Base-by-base conservation (phyloP, 1,140 invertebrate species). In the Drosophila insularis region DNA sequence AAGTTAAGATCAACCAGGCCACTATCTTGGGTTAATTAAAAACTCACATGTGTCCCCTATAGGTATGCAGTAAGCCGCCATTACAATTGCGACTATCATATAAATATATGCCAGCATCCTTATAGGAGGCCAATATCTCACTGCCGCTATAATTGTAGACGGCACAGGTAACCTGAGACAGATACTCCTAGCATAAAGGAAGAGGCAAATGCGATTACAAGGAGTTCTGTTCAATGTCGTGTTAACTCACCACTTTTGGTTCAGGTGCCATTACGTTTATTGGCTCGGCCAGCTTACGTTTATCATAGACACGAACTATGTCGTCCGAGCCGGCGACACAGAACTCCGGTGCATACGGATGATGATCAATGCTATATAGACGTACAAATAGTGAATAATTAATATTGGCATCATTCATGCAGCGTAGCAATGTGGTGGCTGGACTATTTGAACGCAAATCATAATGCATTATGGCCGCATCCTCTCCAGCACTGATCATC, bases 41-140 rank as follows among this genome's bases (percentile, higher is more conserved):
- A 14, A 64, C 85, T 70, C 90, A 92, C 90, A 79, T 92, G 91
- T 97, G 96, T 0, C 96, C 96, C 77, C 94, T 93, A 84, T 98
- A 99, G 69, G 92, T 93, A 87, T 98, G 96, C 7, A 95, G 93
- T 78, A 95, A 94, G 50, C 92, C 92, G 0, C 71, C 66, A 53
- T 89, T 87, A 69, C 93, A 93, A 11, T 89, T 90, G 43, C 92
- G 92, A n/a, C 94, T 94, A 92, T 98, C 95, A 91, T 98, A 99
- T 21, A 98, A 92, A 93, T 98, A 99, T 79, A 99, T 97, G 89
- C 98, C 96, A 65, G 98, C 97, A 92, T 99, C 97, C 92, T 97
- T 98, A 91, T 98, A 99, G 0, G 97, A 97, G 3, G 96, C 97
- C 13, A 99, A 92, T 68, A 99, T 96, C 93, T 98, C 97, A 67